Evolutionary conservation across 2,888 invertebrate species (phyloP), one percentile per base, ranked within the genome.

Genomic region (Bembecia ichneumoniformis): DNA sequence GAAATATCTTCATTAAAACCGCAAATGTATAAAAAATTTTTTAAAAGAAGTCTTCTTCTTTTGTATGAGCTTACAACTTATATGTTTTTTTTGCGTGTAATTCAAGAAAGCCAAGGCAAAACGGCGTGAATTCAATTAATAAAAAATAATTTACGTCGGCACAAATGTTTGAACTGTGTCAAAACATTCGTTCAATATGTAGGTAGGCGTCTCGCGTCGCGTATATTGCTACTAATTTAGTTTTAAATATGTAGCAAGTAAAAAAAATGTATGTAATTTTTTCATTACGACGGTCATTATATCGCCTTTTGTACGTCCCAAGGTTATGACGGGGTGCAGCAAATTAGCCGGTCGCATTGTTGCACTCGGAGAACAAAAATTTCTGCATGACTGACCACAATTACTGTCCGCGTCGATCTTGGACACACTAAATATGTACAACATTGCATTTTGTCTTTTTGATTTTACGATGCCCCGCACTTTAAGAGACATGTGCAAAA

Each of bases 291-390:
- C n/a, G 7, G n/a, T 40, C 40, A 40, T 40, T 52, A 48, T 49
- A 51, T 51, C 34, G 48, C 49, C 47, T 49, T 49, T 52, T 52
- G 48, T 52, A 48, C 51, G 17, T 51, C 48, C 47, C 52, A 52
- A 52, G 52, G 52, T 45, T 43, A 48, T 48, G 52, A 50, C 48
- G 47, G 47, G 47, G 52, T 50, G 48, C 50, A 45, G 50, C 50
- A 50, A 51, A 51, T 52, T 52, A 52, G 48, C 48, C 34, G 49
- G 52, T 51, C 51, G 50, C 36, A 46, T 35, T 47, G 45, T 46
- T 52, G 52, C 50, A 46, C 52, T 52, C 48, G 51, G 46, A 17
- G 47, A 40, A 48, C 35, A 47, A 45, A 40, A 35, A 46, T 51
- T 46, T 49, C 47, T 45, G 49, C 47, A 44, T 51, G 47, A 34